Percentiles rank a stretch among this genome's conserved stretches.
Conservation (phyloP, 1,140 invertebrate species). For the Theocolax elegans region DNA sequence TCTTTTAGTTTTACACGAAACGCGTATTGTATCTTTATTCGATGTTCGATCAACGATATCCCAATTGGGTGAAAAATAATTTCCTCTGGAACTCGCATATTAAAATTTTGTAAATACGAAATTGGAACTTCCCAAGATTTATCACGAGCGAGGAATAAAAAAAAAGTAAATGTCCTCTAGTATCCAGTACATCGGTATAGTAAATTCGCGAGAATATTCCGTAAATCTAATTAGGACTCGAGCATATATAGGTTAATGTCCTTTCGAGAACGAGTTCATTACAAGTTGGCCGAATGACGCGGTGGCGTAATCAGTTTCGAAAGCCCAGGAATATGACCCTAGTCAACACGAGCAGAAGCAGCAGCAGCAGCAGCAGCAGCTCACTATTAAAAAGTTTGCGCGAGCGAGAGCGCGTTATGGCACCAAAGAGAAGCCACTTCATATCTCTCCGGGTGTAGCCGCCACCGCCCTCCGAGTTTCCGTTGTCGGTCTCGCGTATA, state of each 20-base stretch:
- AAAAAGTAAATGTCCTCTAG: no score
- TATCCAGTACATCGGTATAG: no score
- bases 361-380: no score
- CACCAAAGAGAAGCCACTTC: not conserved
- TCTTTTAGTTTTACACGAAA: no score
- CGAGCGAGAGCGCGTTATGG: not conserved
- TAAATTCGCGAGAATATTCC: constrained; percentile 9
- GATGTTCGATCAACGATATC: no score
- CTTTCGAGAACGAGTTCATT: not conserved
- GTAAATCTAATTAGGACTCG: not conserved
- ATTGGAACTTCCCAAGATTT: no score
- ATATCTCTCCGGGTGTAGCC: not conserved
- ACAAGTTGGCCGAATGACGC: not conserved
- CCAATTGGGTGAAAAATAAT: no score
- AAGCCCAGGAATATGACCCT: not conserved
- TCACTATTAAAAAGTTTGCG: constrained; percentile 21
- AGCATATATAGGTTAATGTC: not conserved
- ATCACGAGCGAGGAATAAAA: no score
- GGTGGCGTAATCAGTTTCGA: constrained; percentile 10
- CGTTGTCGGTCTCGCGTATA: not conserved
- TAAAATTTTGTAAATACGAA: no score
- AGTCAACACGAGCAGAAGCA: not conserved
- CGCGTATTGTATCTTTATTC: no score
- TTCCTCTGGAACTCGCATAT: no score
- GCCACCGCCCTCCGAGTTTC: not conserved